Conservation (phyloP, 2,888 invertebrate species). For the Anticlea derivata region DNA sequence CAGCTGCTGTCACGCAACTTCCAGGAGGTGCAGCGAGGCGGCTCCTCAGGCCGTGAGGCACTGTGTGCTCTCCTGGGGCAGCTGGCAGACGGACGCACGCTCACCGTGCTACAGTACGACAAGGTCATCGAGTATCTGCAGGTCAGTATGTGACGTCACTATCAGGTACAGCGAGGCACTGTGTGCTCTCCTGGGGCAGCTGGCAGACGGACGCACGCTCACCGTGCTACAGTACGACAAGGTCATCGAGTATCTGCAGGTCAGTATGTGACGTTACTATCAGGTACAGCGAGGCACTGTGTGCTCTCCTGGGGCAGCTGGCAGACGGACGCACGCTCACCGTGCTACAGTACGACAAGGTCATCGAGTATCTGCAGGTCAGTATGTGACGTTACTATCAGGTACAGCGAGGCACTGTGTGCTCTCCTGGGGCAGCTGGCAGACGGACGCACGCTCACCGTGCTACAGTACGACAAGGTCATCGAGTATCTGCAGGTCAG, state of each 20-base stretch:
- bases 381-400: too few relatives aligned
- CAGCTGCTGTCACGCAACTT: constrained; percentile 89
- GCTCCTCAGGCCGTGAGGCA: constrained; percentile 84
- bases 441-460: constrained; percentile 90
- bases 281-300: constrained; percentile 86
- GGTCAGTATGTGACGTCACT: too few relatives aligned
- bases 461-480: constrained; percentile 90
- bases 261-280: too few relatives aligned
- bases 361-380: constrained; percentile 84
- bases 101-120: constrained; percentile 91
- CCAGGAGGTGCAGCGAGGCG: constrained; percentile 81
- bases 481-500: constrained; percentile 81
- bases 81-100: constrained; percentile 90
- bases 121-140: constrained; percentile 85
- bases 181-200: constrained; percentile 88
- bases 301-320: constrained; percentile 89
- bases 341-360: constrained; percentile 90
- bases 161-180: constrained; percentile 86
- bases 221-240: constrained; percentile 92
- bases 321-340: constrained; percentile 92
- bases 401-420: constrained; percentile 87
- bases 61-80: constrained; percentile 90
- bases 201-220: constrained; percentile 91
- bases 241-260: constrained; percentile 83
- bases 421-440: constrained; percentile 91